Percentiles rank a stretch among this genome's conserved stretches.
These are phyloP conservation scores for Hypanus sabinus DNA, from an alignment of 2,113 vertebrate genomes.

Conservation along the genomic window DNA sequence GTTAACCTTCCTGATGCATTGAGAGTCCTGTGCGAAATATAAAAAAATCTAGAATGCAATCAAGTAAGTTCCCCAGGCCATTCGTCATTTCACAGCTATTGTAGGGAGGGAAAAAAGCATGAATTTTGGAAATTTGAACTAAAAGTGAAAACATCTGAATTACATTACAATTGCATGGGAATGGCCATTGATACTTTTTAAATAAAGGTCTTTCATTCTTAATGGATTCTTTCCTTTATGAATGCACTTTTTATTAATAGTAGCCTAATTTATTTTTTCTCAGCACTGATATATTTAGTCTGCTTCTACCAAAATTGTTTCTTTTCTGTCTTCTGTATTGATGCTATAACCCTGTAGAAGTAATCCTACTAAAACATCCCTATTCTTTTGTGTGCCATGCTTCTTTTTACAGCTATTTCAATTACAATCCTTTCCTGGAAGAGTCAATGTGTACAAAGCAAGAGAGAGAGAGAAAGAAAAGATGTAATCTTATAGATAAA, in stretches of 20 bases:
- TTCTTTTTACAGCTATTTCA: background rate
- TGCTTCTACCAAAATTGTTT: background rate
- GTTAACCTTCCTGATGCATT: background rate
- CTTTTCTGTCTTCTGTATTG: background rate
- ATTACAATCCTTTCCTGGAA: background rate
- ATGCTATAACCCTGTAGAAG: background rate
- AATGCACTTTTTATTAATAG: background rate
- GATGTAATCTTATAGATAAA: background rate
- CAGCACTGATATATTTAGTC: background rate
- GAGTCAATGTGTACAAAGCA: background rate
- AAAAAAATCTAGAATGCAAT: background rate
- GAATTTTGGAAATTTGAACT: background rate
- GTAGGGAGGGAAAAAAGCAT: background rate
- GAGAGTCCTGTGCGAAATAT: background rate
- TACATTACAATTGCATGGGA: background rate
- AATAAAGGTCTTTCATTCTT: background rate
- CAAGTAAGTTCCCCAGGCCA: background rate
- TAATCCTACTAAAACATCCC: background rate
- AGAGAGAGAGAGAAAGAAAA: background rate
- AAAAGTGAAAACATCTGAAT: background rate
- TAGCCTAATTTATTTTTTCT: background rate
- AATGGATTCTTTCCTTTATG: background rate
- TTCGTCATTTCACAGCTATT: background rate
- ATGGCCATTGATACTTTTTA: too few species aligned
- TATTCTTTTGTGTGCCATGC: background rate